Conservation (phyloP, 2,113 vertebrate species). For the Mustela lutreola region DNA sequence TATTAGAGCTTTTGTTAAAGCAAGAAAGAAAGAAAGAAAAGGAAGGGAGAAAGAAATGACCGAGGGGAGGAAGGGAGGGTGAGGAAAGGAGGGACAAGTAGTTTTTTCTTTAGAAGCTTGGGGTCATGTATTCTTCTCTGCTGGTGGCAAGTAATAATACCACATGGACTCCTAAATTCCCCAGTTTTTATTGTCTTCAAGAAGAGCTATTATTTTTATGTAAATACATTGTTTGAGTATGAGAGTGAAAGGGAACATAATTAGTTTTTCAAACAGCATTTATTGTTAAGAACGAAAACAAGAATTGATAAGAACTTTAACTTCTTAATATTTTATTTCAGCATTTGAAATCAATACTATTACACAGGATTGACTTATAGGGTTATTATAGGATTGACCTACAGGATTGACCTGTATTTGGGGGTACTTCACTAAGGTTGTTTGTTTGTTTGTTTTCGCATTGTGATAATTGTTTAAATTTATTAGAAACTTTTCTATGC, state of each 20-base stretch:
- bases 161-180: neutral
- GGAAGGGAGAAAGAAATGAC: no score
- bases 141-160: neutral
- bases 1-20: neutral
- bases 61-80: neutral
- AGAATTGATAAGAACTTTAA: neutral
- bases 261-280: neutral
- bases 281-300: neutral
- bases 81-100: neutral
- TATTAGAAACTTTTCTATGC: neutral
- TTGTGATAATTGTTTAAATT: neutral
- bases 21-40: neutral
- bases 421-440: neutral
- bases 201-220: neutral
- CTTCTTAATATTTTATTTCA: neutral
- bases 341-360: neutral
- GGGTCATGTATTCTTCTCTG: neutral
- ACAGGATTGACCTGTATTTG: neutral
- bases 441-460: neutral
- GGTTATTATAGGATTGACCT: neutral
- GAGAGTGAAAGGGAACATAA: neutral
- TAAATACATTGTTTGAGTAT: neutral
- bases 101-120: neutral
- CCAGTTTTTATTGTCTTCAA: neutral
- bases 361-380: neutral